Percentiles rank a stretch among this genome's conserved stretches.
Evolutionary conservation across 2,113 vertebrate genomes (phyloP).

Genomic region (Oreocharis arfaki): DNA sequence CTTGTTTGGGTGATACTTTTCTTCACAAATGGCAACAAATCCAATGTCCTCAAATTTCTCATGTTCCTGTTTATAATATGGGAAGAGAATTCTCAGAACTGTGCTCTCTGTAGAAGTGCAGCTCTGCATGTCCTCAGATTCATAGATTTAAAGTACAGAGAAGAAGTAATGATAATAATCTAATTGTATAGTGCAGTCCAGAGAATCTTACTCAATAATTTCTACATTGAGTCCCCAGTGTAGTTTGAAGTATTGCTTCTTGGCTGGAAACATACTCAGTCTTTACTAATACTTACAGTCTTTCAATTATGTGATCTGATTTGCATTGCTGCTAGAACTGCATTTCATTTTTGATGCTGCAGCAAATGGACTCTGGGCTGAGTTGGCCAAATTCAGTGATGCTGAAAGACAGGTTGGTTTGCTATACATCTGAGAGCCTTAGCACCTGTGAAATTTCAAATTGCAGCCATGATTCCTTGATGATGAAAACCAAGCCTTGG

Average conservation of each 20-base stretch:
- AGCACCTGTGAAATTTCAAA: neutral
- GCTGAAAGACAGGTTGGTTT: neutral
- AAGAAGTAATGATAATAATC: neutral
- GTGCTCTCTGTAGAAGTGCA: neutral
- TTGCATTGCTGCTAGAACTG: neutral
- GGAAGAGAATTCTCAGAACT: neutral
- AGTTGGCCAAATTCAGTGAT: slow-evolving; percentile 15
- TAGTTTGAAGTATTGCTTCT: slow-evolving; percentile 13
- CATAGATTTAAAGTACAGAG: neutral
- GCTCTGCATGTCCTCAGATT: neutral
- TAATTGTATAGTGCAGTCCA: neutral
- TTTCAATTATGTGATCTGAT: slow-evolving; percentile 17
- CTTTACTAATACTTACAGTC: neutral
- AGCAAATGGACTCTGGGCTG: slow-evolving; percentile 6
- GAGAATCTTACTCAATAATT: slow-evolving; percentile 23
- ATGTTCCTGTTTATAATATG: neutral
- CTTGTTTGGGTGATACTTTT: neutral
- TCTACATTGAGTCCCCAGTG: neutral
- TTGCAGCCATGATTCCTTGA: neutral
- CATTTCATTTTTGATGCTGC: slow-evolving; percentile 14
- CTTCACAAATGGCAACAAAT: neutral
- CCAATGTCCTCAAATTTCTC: neutral
- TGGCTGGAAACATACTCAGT: slow-evolving; percentile 4
- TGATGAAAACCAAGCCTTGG: neutral
- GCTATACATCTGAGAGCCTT: neutral